Evolutionary conservation across 2,888 invertebrate genomes (phyloP).

Genomic region (Neoascia interrupta): DNA sequence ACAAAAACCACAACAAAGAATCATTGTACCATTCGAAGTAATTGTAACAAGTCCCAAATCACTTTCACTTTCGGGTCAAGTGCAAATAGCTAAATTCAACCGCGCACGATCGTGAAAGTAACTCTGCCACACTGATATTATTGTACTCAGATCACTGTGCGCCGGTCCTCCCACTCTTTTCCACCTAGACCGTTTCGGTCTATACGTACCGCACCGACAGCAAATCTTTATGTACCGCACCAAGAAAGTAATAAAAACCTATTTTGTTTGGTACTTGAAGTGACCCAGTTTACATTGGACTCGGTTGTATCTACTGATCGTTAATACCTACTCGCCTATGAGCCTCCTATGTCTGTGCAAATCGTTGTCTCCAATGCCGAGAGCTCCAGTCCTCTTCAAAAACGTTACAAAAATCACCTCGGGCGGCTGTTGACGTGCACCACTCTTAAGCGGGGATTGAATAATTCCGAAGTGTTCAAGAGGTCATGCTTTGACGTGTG

Average conservation of each 20-base stretch:
- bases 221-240: background rate
- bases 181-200: conserved; percentile 22
- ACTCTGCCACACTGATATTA: no score
- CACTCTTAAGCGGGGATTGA: conserved; percentile 44
- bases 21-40: conserved; percentile 40
- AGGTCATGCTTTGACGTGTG: conserved; percentile 14
- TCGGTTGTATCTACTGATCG: conserved; percentile 1
- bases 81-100: conserved; percentile 63
- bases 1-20: conserved; percentile 1
- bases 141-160: no score
- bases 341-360: background rate
- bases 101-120: conserved; percentile 57
- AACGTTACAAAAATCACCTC: conserved; percentile 10
- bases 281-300: conserved; percentile 59
- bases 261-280: conserved; percentile 57
- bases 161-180: conserved; percentile 59
- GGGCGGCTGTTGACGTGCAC: conserved; percentile 7
- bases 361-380: conserved; percentile 19
- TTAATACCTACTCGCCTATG: conserved; percentile 12
- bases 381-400: conserved; percentile 12
- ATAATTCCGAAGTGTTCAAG: conserved; percentile 33
- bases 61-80: conserved; percentile 68
- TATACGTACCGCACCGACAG: background rate
- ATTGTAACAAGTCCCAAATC: conserved; percentile 35
- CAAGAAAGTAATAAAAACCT: conserved; percentile 26